A percentile compares a stretch with the other conserved stretches of the same genome.
Conservation (phyloP, 23 tunicate genomes). For the Halocynthia roretzi region DNA sequence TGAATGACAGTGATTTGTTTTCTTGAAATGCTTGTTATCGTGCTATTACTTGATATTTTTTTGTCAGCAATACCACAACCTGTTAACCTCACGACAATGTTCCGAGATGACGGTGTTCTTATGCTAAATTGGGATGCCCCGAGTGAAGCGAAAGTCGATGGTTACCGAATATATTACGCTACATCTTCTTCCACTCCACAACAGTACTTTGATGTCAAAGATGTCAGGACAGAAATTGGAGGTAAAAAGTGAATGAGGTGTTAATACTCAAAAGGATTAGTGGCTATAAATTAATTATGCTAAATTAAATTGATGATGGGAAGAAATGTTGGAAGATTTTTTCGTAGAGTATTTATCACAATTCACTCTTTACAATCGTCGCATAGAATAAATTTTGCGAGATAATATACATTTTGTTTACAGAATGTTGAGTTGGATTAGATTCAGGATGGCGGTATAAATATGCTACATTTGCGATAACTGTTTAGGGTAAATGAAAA, state of each 20-base stretch:
- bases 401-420: too few species aligned
- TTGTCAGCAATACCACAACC: conserved; percentile 19
- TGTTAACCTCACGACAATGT: neutral
- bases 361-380: too few species aligned
- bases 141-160: neutral
- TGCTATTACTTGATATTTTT: neutral
- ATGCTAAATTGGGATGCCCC: conserved; percentile 18
- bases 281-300: too few species aligned
- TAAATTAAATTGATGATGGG: too few species aligned
- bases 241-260: neutral
- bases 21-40: neutral
- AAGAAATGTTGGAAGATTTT: too few species aligned
- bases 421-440: too few species aligned
- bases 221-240: neutral
- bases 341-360: too few species aligned
- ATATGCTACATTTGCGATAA: too few species aligned
- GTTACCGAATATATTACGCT: conserved; percentile 7
- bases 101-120: conserved; percentile 14
- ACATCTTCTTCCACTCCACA: neutral
- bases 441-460: too few species aligned
- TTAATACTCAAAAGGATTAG: too few species aligned
- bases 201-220: neutral
- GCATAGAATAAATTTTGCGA: too few species aligned
- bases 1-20: neutral
- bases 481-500: too few species aligned